phyloP scores from a whole-genome alignment of 2,888 invertebrate genomes.

The Xanthorhoe spadicearia region DNA sequence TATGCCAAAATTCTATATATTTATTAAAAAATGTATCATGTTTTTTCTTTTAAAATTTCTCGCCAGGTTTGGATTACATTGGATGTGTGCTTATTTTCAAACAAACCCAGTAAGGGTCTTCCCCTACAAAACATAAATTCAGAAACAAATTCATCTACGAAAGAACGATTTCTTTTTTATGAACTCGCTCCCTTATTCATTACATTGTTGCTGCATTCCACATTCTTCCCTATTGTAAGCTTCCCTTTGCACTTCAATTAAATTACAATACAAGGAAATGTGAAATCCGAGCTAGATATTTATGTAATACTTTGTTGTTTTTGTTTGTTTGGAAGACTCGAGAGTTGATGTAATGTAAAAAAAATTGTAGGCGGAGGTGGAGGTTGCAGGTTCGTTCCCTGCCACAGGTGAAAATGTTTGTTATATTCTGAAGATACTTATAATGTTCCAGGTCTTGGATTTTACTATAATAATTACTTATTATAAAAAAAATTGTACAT shows the following conservation, averaged over 20 bases:
- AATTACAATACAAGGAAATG: conserved; percentile 1
- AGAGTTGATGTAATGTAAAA: neutral
- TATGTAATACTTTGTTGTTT: neutral
- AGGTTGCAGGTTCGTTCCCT: too few relatives aligned
- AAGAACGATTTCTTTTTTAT: conserved; percentile 30
- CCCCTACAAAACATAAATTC: conserved; percentile 21
- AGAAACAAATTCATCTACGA: conserved; percentile 27
- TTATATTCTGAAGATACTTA: too few relatives aligned
- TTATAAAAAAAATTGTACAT: too few relatives aligned
- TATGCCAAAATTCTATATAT: too few relatives aligned
- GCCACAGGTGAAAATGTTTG: too few relatives aligned
- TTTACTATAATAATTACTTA: too few relatives aligned
- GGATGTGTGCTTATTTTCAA: conserved; percentile 4
- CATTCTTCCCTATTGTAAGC: conserved; percentile 12
- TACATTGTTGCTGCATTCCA: conserved; percentile 10
- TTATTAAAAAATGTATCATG: too few relatives aligned
- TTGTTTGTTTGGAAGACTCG: too few relatives aligned
- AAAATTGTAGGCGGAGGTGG: too few relatives aligned
- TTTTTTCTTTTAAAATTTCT: neutral
- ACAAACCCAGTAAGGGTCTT: conserved; percentile 2
- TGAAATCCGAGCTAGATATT: neutral
- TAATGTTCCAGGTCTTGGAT: too few relatives aligned
- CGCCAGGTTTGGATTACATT: conserved; percentile 7
- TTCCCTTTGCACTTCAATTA: conserved; percentile 23
- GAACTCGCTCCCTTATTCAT: conserved; percentile 29